Conservation (phyloP, 2,888 invertebrate species). For the Lithophane leautieri region DNA sequence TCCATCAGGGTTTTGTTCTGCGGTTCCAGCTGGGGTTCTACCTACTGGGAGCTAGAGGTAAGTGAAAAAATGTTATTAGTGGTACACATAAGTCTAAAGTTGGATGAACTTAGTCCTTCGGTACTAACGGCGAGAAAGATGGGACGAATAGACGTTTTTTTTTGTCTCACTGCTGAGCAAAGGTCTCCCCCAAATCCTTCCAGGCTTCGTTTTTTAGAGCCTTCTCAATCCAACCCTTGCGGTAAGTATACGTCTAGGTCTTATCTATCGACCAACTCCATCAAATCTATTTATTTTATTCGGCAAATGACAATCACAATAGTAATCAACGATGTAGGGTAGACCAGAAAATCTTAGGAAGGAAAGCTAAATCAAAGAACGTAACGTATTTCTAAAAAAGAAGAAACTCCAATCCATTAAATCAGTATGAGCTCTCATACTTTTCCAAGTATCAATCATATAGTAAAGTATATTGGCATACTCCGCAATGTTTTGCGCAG, state of each 20-base stretch:
- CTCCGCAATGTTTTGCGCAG: constrained; percentile 6
- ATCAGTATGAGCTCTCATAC: constrained; percentile 31
- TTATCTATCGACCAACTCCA: background rate
- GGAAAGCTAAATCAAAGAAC: background rate
- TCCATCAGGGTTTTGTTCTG: constrained; percentile 91
- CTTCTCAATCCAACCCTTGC: background rate
- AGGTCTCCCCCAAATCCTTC: background rate
- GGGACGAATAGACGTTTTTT: too few species aligned
- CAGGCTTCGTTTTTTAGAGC: background rate
- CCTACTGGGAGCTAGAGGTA: constrained; percentile 91
- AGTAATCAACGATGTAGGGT: background rate
- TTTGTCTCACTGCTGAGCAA: background rate
- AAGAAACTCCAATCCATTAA: constrained; percentile 46
- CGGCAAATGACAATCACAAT: background rate
- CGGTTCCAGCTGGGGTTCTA: constrained; percentile 88
- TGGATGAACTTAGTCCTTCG: background rate
- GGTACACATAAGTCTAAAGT: background rate
- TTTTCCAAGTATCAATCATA: constrained; percentile 50
- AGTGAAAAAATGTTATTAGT: background rate
- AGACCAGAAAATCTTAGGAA: background rate
- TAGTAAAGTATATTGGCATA: constrained; percentile 35
- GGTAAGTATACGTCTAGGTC: too few species aligned
- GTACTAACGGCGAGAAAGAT: background rate
- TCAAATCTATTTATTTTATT: background rate
- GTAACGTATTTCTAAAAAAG: background rate